Base-by-base conservation (phyloP, 2,888 invertebrate genomes). In the Lycocerus yunnanus region DNA sequence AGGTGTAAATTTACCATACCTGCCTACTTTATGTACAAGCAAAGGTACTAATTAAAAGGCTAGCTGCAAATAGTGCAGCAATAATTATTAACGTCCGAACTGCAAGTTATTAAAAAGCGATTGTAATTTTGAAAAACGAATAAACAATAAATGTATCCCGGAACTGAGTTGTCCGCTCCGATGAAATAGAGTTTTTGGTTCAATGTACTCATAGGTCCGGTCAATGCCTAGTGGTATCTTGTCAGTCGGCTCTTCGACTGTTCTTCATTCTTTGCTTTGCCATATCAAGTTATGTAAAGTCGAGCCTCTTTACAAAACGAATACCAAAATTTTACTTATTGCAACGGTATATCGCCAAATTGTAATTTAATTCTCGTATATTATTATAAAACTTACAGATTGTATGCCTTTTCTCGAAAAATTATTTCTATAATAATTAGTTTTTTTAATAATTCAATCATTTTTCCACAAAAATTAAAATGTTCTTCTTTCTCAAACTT, bases 161-260 rank as follows among this genome's bases (percentile, higher is more conserved):
- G 82, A 83, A 83, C 82, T 82, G 78, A 83, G 75, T 82, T 82
- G 81, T 83, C 82, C 83, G 83, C 83, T 83, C 82, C 82, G 83
- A 83, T 83, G 85, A 83, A 83, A 83, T 82, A 81, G 81, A 82
- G 83, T 80, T 81, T 80, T 79, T 81, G 82, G 84, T 84, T 83
- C 84, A 85, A 84, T 79, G 84, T 81, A 83, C 84, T 79, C 78
- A 18, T 63, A 16, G 78, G 76, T 79, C 79, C 84, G 85, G 85
- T 85, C 85, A 84, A 84, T 85, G 85, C 84, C 84, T 85, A 83
- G 74, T 69, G 72, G 77, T 84, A 83, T 83, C 84, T 85, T 84
- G 84, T 84, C 83, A 82, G 82, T 78, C 77, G 76, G 76, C 76
- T 80, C 81, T 81, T 78, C 79, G 75, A 78, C 76, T 78, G 77